phyloP scores from a whole-genome alignment of 2,113 vertebrate species.

The cat (Felis catus) region DNA sequence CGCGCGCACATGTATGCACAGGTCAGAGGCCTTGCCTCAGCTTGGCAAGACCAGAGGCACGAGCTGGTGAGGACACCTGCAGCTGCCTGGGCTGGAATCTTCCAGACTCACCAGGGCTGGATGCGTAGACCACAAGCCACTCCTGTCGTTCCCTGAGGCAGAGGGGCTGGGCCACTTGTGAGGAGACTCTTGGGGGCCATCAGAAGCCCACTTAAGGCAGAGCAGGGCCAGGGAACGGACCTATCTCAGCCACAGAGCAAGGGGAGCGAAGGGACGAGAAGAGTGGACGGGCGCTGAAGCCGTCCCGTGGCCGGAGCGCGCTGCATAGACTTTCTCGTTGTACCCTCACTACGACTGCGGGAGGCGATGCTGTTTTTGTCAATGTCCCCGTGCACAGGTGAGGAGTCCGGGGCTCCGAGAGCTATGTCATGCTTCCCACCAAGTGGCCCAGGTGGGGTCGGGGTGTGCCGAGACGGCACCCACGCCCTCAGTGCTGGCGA shows the following conservation, averaged over 20 bases:
- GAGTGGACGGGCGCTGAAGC: fast-evolving
- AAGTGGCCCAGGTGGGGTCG: not conserved
- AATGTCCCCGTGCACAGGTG: not conserved
- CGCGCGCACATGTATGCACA: not conserved
- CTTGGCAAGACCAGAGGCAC: not conserved
- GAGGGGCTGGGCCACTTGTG: not conserved
- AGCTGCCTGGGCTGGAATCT: not conserved
- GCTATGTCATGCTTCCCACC: not conserved
- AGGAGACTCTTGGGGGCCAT: not conserved
- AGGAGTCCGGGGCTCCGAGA: not conserved
- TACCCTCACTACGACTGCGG: too few relatives aligned
- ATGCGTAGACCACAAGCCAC: not conserved
- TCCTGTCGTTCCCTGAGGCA: not conserved
- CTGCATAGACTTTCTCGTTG: not conserved
- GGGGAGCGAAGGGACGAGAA: not conserved
- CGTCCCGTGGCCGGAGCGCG: too few relatives aligned
- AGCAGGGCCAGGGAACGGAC: not conserved
- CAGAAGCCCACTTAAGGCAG: not conserved
- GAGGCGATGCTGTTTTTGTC: not conserved
- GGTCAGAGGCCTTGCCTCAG: not conserved
- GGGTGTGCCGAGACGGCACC: not conserved
- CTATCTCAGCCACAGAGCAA: not conserved
- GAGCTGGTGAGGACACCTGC: not conserved
- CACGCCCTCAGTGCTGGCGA: not conserved
- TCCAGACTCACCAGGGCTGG: not conserved